Conservation (phyloP, 2,797 vertebrate genomes). For the Argyrosomus regius region DNA sequence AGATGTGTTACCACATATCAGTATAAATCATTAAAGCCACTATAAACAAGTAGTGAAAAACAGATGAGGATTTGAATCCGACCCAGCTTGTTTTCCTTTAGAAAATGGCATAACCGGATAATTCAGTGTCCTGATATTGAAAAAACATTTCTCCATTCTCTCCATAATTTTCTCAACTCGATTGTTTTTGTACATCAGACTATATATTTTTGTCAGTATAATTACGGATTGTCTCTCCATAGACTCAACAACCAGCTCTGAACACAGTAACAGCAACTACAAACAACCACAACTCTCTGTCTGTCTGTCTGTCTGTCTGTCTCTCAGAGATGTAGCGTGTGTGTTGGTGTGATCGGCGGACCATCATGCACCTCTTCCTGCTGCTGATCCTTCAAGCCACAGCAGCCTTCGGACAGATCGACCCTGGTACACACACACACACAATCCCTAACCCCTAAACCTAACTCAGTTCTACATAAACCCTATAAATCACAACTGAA, state of each 20-base stretch:
- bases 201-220: not conserved
- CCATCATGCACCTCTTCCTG: conserved; percentile 92
- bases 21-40: not conserved
- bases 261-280: not conserved
- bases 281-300: not conserved
- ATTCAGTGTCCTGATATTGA: not conserved
- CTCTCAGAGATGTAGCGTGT: conserved; percentile 86
- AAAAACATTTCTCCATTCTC: not conserved
- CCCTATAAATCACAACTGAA: not conserved
- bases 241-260: not conserved
- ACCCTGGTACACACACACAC: conserved; percentile 84
- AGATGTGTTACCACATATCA: not conserved
- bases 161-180: not conserved
- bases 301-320: conserved; percentile 2
- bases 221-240: not conserved
- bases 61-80: not conserved
- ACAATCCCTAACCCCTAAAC: not conserved
- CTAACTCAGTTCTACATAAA: too few species aligned
- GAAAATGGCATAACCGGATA: not conserved
- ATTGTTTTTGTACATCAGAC: not conserved
- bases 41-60: not conserved
- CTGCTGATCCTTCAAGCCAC: conserved; percentile 87
- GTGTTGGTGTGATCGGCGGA: conserved; percentile 76
- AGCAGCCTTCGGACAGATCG: conserved; percentile 86
- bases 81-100: not conserved